Conservation (phyloP, 2,888 invertebrate genomes). For the Caenorhabditis sp. region DNA sequence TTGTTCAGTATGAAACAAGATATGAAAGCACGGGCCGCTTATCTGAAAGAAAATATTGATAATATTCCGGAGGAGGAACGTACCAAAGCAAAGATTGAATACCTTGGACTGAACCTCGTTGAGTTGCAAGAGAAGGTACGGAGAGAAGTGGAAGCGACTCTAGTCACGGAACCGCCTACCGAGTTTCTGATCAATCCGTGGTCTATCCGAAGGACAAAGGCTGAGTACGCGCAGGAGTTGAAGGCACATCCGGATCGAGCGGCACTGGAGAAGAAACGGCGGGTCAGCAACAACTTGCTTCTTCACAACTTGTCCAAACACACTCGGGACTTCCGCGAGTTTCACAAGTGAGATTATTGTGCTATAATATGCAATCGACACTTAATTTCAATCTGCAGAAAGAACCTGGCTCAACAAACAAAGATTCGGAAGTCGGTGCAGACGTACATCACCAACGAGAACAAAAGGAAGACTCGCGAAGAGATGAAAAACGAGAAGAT, state of each 20-base stretch:
- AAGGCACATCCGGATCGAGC: constrained; percentile 98
- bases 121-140: constrained; percentile 89
- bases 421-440: constrained; percentile 95
- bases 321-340: constrained; percentile 90
- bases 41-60: constrained; percentile 88
- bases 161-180: constrained; percentile 92
- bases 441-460: constrained; percentile 95
- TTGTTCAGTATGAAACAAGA: constrained; percentile 82
- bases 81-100: constrained; percentile 93
- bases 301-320: constrained; percentile 83
- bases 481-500: constrained; percentile 95
- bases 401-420: constrained; percentile 88
- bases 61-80: constrained; percentile 90
- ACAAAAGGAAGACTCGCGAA: constrained; percentile 98
- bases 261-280: constrained; percentile 93
- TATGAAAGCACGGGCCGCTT: constrained; percentile 91
- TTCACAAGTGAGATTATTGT: constrained; percentile 83
- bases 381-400: constrained; percentile 79
- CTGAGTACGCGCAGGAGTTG: constrained; percentile 90
- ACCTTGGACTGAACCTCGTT: constrained; percentile 91
- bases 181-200: constrained; percentile 97
- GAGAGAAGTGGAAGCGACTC: constrained; percentile 83
- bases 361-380: neutral
- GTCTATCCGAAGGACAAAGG: constrained; percentile 95
- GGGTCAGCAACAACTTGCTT: constrained; percentile 97